These are phyloP conservation scores for Ursus arctos DNA, from an alignment of 2,113 vertebrate genomes.

Conservation along the genomic window DNA sequence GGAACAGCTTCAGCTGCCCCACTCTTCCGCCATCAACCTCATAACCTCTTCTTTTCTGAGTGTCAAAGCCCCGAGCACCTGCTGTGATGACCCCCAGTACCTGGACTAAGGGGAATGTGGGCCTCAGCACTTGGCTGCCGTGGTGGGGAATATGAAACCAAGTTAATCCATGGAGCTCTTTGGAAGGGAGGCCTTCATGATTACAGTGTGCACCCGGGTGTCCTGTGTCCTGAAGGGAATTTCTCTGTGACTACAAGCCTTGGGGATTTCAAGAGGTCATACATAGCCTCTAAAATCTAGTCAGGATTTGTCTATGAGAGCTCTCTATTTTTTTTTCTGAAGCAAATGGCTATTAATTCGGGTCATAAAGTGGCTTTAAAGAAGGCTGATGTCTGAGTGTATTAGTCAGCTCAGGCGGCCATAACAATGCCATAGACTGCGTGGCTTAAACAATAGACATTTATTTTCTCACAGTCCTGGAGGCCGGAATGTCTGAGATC, in stretches of 20 bases:
- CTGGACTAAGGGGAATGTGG: background rate
- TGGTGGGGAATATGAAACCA: background rate
- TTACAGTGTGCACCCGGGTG: background rate
- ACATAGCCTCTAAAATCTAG: background rate
- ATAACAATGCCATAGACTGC: background rate
- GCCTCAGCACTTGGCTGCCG: background rate
- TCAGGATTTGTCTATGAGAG: background rate
- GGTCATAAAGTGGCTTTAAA: slow-evolving; percentile 40
- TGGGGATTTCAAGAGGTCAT: slow-evolving; percentile 26
- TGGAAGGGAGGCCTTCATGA: background rate
- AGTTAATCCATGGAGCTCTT: background rate
- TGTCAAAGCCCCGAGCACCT: background rate
- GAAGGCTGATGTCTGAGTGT: background rate
- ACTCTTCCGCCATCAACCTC: background rate
- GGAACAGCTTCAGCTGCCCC: background rate
- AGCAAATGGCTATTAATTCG: slow-evolving; percentile 39
- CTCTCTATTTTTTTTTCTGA: background rate
- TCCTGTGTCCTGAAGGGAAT: background rate
- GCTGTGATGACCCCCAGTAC: background rate
- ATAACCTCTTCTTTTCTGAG: background rate
- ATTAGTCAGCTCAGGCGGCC: background rate
- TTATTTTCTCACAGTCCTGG: background rate
- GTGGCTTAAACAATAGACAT: background rate
- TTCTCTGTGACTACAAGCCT: background rate
- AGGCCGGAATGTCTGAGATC: background rate